Evolutionary conservation across 2,797 vertebrate genomes (phyloP).

Genomic region (Trematocara caparti): DNA sequence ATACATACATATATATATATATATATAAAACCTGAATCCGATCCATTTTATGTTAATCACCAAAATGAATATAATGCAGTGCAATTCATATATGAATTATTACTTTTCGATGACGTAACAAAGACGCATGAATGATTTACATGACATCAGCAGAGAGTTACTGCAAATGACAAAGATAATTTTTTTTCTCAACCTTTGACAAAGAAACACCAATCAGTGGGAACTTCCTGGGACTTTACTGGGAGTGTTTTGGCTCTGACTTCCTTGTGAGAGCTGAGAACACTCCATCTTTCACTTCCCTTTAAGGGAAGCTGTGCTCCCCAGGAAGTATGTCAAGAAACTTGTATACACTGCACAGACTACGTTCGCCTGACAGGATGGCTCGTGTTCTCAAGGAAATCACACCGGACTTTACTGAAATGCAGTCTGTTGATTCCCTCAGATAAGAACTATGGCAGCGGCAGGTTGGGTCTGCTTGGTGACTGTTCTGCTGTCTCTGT

Average conservation of each 20-base stretch:
- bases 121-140: background rate
- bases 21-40: background rate
- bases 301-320: background rate
- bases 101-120: background rate
- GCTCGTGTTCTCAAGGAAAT: background rate
- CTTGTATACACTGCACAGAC: background rate
- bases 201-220: background rate
- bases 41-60: background rate
- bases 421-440: background rate
- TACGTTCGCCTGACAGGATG: background rate
- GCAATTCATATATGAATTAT: background rate
- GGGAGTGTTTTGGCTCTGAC: background rate
- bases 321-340: slow-evolving; percentile 23
- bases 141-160: background rate
- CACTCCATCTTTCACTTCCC: slow-evolving; percentile 34
- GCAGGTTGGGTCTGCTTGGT: background rate
- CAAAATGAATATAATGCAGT: background rate
- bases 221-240: slow-evolving; percentile 35
- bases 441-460: background rate
- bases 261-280: background rate
- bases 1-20: too few relatives aligned
- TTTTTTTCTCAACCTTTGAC: background rate
- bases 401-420: background rate
- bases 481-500: background rate
- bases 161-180: background rate